Evolutionary conservation across 2,113 vertebrate species (phyloP).

Genomic region (Puffinus mauretanicus): DNA sequence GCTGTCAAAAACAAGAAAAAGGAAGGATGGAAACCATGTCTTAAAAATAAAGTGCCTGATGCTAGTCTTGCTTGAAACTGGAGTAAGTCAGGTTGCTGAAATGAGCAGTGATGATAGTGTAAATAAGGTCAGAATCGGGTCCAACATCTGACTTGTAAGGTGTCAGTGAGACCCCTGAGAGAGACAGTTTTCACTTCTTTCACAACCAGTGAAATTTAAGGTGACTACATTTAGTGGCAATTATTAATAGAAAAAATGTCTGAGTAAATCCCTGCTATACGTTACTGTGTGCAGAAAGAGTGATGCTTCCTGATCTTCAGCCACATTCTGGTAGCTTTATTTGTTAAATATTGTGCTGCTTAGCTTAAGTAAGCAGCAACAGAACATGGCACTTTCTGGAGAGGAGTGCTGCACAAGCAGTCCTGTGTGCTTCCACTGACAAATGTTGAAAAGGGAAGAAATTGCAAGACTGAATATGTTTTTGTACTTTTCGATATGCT

Average conservation of each 20-base stretch:
- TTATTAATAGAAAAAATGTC: neutral
- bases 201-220: neutral
- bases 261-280: neutral
- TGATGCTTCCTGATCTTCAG: neutral
- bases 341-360: neutral
- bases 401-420: neutral
- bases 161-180: neutral
- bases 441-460: neutral
- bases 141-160: neutral
- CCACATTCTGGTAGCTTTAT: neutral
- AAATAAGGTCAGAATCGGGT: neutral
- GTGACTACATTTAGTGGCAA: neutral
- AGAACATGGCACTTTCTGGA: neutral
- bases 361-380: neutral
- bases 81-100: neutral
- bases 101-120: neutral
- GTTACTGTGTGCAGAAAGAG: neutral
- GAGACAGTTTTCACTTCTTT: neutral
- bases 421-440: neutral
- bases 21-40: neutral
- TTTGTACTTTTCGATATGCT: neutral
- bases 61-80: neutral
- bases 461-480: neutral
- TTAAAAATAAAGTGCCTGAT: neutral
- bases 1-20: slow-evolving; percentile 15